Conservation (phyloP, 2,797 vertebrate species). For the Darevskia mixta region DNA sequence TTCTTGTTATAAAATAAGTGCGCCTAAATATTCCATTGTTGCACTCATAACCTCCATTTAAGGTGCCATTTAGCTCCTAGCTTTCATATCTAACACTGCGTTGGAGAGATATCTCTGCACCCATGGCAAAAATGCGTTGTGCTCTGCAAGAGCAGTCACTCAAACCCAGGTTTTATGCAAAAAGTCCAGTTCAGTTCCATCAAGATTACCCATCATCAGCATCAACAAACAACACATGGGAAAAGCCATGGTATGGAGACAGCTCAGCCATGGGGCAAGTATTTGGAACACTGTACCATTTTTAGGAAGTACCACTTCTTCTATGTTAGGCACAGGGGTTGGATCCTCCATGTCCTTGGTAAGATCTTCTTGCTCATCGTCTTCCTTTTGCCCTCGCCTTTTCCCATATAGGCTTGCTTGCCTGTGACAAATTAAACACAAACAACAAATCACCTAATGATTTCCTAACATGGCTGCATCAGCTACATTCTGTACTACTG, state of each 20-base stretch:
- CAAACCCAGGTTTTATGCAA: not conserved
- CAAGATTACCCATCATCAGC: not conserved
- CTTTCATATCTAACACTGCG: no score
- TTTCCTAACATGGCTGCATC: not conserved
- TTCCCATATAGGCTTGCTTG: constrained; percentile 91
- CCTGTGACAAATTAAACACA: constrained; percentile 73
- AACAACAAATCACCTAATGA: not conserved
- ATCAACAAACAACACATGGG: not conserved
- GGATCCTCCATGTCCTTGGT: constrained; percentile 98
- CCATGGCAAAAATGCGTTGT: not conserved
- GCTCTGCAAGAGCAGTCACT: no score
- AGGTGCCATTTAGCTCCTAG: no score
- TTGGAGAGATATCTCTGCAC: not conserved
- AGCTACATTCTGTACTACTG: not conserved
- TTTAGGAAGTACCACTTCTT: constrained; percentile 94
- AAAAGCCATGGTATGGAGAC: accelerated
- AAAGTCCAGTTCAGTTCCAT: not conserved
- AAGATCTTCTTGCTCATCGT: constrained; percentile 95
- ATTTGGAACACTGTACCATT: constrained; percentile 80
- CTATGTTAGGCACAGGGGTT: constrained; percentile 93
- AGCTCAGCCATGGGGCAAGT: not conserved
- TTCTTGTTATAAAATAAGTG: no score
- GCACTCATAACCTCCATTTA: no score
- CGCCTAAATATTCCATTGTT: no score
- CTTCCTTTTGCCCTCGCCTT: constrained; percentile 91